Base-by-base conservation (phyloP, 2,113 vertebrate genomes). In the Marmota monax region DNA sequence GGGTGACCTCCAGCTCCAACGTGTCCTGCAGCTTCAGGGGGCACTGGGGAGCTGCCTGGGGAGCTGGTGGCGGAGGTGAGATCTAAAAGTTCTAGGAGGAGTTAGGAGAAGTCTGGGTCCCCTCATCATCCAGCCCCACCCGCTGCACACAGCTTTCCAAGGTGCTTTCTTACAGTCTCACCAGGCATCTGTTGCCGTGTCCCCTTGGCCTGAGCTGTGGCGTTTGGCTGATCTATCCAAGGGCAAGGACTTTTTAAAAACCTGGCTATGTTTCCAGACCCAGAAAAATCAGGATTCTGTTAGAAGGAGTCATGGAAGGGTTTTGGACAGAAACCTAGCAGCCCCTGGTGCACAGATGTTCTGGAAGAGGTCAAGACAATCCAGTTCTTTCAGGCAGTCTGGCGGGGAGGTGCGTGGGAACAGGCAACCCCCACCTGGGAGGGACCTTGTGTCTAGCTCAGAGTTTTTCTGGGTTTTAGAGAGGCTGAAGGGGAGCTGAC, bases 401-500 rank as follows among this genome's bases (percentile, higher is more conserved):
- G 16, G 45, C 2, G 2, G 9, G 27, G 20, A 79, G n/a, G 5
- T 2, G 9, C 16, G 14, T 29, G 4, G 42, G n/a, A 23, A 39
- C 32, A 17, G n/a, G 29, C n/a, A 67, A 14, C 27, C 1, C 48
- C 10, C 14, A 6, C 16, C 7, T 0, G 17, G 1, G 22, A 45
- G 6, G 4, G 48, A 10, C 8, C 29, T 7, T 0, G 0, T 5
- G 25, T 39, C 25, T 4, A 4, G 10, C 22, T 18, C 4, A 20
- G 72, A 48, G 27, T 48, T 73, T 29, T 3, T 76, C 25, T n/a
- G 16, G 39, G 20, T 39, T 45, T 67, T 22, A 5, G 6, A 10
- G 17, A 76, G 18, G 37, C 37, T 4, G 16, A 39, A 5, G 5
- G 72, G 45, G n/a, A 29, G 16, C 67, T 2, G 61, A 11, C 22